Evolutionary conservation across 2,797 vertebrate species (phyloP).

Genomic region (Poecile montanus): DNA sequence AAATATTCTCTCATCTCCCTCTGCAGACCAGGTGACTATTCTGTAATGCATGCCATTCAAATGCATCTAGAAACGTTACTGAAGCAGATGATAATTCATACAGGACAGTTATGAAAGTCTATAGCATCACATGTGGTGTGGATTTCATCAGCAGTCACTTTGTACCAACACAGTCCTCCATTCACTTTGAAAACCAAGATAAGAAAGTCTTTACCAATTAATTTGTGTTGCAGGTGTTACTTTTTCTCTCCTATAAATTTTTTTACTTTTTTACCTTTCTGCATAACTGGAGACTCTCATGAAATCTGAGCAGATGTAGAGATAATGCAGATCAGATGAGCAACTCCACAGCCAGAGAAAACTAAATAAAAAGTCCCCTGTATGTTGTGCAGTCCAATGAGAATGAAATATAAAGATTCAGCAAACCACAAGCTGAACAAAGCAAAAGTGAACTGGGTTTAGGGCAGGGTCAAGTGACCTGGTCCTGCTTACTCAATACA

Average conservation of each 20-base stretch:
- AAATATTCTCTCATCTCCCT: constrained; percentile 34
- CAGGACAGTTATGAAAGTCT: background rate
- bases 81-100: constrained; percentile 16
- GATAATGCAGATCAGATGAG: background rate
- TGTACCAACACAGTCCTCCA: background rate
- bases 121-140: background rate
- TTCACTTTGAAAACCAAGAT: background rate
- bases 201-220: background rate
- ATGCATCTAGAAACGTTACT: constrained; percentile 27
- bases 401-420: background rate
- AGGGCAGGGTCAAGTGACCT: background rate
- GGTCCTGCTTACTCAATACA: background rate
- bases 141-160: background rate
- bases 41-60: constrained; percentile 1
- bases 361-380: background rate
- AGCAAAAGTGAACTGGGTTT: background rate
- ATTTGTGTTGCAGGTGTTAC: background rate
- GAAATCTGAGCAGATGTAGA: background rate
- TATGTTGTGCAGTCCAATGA: background rate
- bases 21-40: constrained; percentile 21
- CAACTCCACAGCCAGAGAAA: background rate
- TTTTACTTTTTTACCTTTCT: background rate
- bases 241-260: background rate
- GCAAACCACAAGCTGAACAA: background rate
- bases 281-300: background rate